Conservation (phyloP, 2,113 vertebrate species). For the Synodontis membranacea region DNA sequence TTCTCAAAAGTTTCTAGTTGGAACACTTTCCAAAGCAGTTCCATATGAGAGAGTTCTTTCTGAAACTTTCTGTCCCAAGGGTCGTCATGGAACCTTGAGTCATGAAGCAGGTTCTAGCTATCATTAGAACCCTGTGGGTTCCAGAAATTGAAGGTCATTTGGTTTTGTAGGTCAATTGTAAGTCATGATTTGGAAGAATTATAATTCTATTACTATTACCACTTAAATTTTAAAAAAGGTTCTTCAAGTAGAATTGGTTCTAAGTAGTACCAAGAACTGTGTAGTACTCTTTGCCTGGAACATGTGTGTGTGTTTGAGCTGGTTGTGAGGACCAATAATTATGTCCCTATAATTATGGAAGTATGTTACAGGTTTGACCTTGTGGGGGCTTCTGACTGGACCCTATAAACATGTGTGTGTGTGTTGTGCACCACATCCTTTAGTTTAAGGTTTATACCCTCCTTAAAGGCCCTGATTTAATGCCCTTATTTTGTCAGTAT, state of each 20-base stretch:
- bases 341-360: constrained; percentile 3
- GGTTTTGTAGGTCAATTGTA: no score
- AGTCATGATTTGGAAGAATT: no score
- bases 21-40: neutral
- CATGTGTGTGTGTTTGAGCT: neutral
- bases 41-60: neutral
- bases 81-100: neutral
- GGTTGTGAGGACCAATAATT: neutral
- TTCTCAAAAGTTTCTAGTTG: neutral
- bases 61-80: neutral
- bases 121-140: neutral
- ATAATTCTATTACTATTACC: no score
- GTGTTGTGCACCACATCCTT: neutral
- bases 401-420: neutral
- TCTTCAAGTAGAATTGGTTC: neutral
- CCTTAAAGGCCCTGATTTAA: constrained; percentile 6
- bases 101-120: neutral
- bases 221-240: neutral
- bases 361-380: neutral
- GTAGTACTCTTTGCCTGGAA: neutral
- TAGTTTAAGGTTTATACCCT: neutral
- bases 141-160: neutral
- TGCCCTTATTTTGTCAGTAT: constrained; percentile 13
- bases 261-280: neutral
- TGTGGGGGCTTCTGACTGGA: neutral